phyloP scores from a whole-genome alignment of 2,797 vertebrate genomes.

The Cheirogaleus major region DNA sequence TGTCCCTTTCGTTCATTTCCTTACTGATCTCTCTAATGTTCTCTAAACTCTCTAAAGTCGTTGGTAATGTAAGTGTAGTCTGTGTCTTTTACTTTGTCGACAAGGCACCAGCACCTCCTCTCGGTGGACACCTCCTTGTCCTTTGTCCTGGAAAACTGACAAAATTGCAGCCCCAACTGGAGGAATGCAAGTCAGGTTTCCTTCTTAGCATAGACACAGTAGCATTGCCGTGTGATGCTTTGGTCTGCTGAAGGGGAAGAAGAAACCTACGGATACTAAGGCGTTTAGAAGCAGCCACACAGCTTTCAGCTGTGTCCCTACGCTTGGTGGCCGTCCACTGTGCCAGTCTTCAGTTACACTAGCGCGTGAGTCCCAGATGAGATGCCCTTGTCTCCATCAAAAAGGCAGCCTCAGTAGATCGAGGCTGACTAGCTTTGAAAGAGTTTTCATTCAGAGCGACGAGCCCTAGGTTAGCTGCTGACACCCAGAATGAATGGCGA shows the following conservation, averaged over 20 bases:
- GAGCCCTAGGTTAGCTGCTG: not conserved
- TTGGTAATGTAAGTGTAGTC: not conserved
- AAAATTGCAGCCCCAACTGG: not conserved
- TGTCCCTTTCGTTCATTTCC: not conserved
- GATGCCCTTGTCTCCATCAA: not conserved
- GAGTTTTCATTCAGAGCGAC: not conserved
- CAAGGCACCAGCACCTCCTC: not conserved
- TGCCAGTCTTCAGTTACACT: not conserved
- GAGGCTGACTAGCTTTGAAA: not conserved
- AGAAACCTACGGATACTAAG: not conserved
- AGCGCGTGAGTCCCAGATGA: not conserved
- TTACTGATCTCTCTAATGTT: not conserved
- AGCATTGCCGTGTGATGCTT: not conserved
- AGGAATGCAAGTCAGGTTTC: not conserved
- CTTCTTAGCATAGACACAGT: not conserved
- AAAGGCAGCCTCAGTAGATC: not conserved
- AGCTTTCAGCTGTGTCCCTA: not conserved
- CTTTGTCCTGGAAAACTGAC: not conserved
- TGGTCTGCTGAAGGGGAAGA: not conserved
- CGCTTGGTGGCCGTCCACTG: not conserved
- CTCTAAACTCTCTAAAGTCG: not conserved
- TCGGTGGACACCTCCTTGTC: not conserved
- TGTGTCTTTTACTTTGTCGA: not conserved
- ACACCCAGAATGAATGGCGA: not conserved
- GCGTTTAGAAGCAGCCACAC: not conserved